These are phyloP conservation scores for Apostichopus californicus DNA, from an alignment of 35 echinoderm and acorn worm genomes.

Conservation along the genomic window DNA sequence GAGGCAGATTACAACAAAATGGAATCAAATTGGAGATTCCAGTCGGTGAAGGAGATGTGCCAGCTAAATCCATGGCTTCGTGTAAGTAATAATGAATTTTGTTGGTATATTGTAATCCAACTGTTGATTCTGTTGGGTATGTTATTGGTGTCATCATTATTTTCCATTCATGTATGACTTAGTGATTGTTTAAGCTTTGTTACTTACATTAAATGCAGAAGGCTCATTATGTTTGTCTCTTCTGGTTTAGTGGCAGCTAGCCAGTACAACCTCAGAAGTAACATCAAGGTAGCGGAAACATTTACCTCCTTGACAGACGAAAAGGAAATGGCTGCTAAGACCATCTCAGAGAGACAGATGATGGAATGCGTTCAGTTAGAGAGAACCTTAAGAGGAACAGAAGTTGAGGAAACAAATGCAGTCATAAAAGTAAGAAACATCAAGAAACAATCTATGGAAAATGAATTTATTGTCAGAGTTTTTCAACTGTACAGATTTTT, in stretches of 20 bases:
- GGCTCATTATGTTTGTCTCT: conserved; percentile 1
- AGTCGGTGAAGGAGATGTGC: neutral
- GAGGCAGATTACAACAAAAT: neutral
- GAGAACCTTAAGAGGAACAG: conserved; percentile 57
- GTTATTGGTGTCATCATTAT: too few relatives aligned
- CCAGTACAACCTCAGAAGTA: conserved; percentile 71
- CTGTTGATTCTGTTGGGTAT: too few relatives aligned
- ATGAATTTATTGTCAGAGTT: too few relatives aligned
- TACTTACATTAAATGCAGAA: too few relatives aligned
- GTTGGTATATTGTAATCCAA: too few relatives aligned
- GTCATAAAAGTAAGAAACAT: conserved; percentile 63
- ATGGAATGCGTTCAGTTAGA: conserved; percentile 91
- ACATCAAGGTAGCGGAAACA: conserved; percentile 72
- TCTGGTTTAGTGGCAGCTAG: conserved; percentile 46
- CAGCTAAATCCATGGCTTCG: conserved; percentile 16
- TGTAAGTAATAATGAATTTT: neutral
- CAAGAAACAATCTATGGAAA: neutral
- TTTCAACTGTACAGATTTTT: too few relatives aligned
- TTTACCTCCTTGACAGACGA: conserved; percentile 79
- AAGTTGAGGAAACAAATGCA: conserved; percentile 81
- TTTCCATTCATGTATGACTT: too few relatives aligned
- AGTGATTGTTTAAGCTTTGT: too few relatives aligned
- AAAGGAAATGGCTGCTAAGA: conserved; percentile 77
- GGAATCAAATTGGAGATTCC: neutral
- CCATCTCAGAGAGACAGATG: conserved; percentile 86